Evolutionary conservation across 2,113 vertebrate species (phyloP), one percentile per base, ranked within the genome.

Genomic region (Bufo gargarizans): DNA sequence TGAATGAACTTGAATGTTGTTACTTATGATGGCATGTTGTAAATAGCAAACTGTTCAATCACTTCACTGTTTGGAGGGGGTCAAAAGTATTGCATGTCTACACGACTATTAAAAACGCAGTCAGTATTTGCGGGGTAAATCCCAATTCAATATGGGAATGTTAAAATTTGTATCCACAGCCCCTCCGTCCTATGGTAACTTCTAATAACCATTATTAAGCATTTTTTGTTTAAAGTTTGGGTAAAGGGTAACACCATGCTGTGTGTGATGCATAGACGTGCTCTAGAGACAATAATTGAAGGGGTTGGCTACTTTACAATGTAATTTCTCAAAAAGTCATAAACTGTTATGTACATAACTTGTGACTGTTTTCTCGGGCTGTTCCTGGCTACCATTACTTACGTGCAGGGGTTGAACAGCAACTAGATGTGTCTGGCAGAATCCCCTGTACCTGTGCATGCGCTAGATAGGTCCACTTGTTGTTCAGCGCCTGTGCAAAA

Each of bases 1-100:
- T 93, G 90, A 92, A 56, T 50, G 55, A 89, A 96, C 94, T 94
- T 96, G 95, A 96, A 96, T 92, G 92, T 94, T 91, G 63, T 78
- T 82, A 4, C 78, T 65, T 84, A 47, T 67, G n/a, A 22, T 69
- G 94, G 90, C 91, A 90, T 93, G 93, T 92, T 94, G 93, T 94
- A 94, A 92, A 94, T 94, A 94, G 91, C 93, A 92, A 67, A 58
- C 43, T 43, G 49, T 84, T 84, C 56, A 65, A 77, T 59, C n/a
- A 79, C 58, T 78, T 79, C 33, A 11, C 20, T 65, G 45, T 16
- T 78, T 76, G n/a, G 14, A 3, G 6, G 77, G 59, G 17, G 43
- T 43, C 19, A 33, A 72, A 84, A 56, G 49, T 33, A 22, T 85
- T 74, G 67, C 69, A 72, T 43, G 55, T 76, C 83, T 45, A 59